Evolutionary conservation across 2,113 vertebrate species (phyloP).

Genomic region (Spheniscus mendiculus): DNA sequence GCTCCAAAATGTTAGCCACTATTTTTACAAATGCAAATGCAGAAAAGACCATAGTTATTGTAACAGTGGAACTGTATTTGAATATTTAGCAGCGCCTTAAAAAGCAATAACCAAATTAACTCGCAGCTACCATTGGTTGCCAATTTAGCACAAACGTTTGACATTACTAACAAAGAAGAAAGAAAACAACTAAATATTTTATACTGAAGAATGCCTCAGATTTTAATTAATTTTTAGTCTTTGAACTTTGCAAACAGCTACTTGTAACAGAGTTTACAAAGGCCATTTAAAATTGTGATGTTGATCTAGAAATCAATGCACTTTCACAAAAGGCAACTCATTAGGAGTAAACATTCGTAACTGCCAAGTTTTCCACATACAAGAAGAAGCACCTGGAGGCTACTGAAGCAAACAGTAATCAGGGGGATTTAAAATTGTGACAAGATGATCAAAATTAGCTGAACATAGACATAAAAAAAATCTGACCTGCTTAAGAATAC

Average conservation of each 20-base stretch:
- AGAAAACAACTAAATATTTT: conserved; percentile 8
- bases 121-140: background rate
- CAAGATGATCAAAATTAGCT: background rate
- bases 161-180: conserved; percentile 13
- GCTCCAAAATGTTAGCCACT: background rate
- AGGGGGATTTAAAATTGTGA: background rate
- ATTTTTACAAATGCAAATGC: background rate
- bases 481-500: background rate
- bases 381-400: background rate
- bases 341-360: conserved; percentile 36
- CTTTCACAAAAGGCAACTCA: conserved; percentile 39
- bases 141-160: background rate
- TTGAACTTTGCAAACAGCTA: conserved; percentile 50
- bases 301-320: conserved; percentile 53
- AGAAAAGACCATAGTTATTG: background rate
- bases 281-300: conserved; percentile 48
- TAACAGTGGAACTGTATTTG: background rate
- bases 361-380: background rate
- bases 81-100: background rate
- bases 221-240: conserved; percentile 64
- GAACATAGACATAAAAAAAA: background rate
- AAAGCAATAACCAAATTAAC: conserved; percentile 6
- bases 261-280: conserved; percentile 49
- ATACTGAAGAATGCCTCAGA: background rate
- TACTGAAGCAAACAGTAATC: background rate